phyloP scores from a whole-genome alignment of 2,888 invertebrate species.

The Dryocosmus kuriphilus region DNA sequence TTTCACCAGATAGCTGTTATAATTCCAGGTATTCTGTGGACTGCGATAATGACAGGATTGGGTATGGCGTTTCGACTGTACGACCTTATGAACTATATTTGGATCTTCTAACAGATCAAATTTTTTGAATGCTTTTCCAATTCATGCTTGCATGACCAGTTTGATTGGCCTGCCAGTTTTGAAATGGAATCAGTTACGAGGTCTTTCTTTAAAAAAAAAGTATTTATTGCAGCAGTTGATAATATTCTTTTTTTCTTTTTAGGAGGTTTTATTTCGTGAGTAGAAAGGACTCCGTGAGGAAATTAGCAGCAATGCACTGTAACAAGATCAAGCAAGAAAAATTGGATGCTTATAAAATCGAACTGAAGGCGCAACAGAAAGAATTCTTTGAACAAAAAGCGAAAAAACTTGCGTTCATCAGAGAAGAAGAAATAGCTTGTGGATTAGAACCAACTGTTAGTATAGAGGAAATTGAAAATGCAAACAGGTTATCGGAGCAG shows the following conservation, averaged over 20 bases:
- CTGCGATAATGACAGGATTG: too few species aligned
- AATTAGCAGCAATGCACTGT: conserved; percentile 86
- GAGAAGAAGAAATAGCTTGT: conserved; percentile 85
- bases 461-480: conserved; percentile 83
- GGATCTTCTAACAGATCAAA: too few species aligned
- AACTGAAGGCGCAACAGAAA: conserved; percentile 86
- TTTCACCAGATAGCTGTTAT: too few species aligned
- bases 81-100: too few species aligned
- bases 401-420: conserved; percentile 85
- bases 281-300: conserved; percentile 86
- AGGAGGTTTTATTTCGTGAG: conserved; percentile 75
- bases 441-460: conserved; percentile 83
- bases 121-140: background rate
- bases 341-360: conserved; percentile 82
- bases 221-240: background rate
- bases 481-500: conserved; percentile 80
- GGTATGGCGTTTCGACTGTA: too few species aligned
- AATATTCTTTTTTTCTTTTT: background rate
- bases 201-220: background rate
- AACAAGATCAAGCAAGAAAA: conserved; percentile 83
- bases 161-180: background rate
- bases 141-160: background rate
- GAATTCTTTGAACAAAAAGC: conserved; percentile 87
- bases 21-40: too few species aligned
- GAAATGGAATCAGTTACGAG: background rate